Conservation (phyloP, 2,113 vertebrate species). For the Microcebus jonahi region DNA sequence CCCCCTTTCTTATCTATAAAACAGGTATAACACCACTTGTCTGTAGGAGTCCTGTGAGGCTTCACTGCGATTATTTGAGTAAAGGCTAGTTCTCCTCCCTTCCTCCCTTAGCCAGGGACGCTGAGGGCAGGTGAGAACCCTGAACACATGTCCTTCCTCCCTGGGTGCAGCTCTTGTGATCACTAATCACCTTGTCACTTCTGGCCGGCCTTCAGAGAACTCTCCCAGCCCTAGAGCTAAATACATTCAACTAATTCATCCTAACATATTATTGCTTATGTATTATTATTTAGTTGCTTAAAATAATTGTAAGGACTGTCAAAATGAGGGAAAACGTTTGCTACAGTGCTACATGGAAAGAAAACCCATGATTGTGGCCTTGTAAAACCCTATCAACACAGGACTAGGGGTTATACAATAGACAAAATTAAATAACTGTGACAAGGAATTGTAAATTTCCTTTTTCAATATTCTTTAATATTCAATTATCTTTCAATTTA, state of each 20-base stretch:
- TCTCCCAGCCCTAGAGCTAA: neutral
- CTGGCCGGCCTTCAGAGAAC: neutral
- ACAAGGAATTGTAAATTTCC: neutral
- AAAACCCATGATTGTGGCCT: neutral
- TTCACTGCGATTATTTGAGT: fast-evolving
- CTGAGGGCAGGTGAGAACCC: neutral
- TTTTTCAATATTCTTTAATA: conserved; percentile 7
- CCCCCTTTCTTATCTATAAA: neutral
- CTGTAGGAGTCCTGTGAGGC: neutral
- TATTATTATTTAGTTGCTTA: neutral
- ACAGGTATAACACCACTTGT: neutral
- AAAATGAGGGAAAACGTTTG: neutral
- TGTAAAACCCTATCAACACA: neutral
- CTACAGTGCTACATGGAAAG: neutral
- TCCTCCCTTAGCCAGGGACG: neutral
- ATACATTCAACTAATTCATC: neutral
- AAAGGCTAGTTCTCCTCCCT: neutral
- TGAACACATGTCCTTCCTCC: fast-evolving
- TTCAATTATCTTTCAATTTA: neutral
- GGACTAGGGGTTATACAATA: neutral
- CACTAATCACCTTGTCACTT: neutral
- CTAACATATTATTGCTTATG: neutral
- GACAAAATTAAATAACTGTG: neutral
- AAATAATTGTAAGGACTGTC: neutral
- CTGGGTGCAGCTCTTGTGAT: neutral